Conservation (phyloP, 2,888 invertebrate species). For the Altica lythri region DNA sequence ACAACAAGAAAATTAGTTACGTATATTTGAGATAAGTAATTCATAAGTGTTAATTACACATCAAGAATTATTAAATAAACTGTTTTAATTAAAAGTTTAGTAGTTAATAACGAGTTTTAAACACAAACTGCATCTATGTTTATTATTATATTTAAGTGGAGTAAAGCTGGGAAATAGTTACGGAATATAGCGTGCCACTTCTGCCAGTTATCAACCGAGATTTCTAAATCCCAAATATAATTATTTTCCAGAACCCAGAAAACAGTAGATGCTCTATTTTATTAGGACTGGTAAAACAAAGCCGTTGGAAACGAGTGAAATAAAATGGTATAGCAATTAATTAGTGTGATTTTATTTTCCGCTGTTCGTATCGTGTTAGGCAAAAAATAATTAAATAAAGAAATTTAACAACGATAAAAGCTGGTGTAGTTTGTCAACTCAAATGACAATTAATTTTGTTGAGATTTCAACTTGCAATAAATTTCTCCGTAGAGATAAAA, state of each 20-base stretch:
- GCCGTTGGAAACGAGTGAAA: conserved; percentile 9
- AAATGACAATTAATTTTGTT: conserved; percentile 11
- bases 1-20: no score
- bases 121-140: no score
- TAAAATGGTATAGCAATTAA: conserved; percentile 13
- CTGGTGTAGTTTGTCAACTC: conserved; percentile 13
- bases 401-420: conserved; percentile 8
- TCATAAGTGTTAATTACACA: no score
- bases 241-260: conserved; percentile 9
- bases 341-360: conserved; percentile 15
- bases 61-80: no score
- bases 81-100: no score
- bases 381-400: conserved; percentile 15
- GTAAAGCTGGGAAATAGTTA: no score
- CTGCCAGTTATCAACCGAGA: conserved; percentile 1
- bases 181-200: no score
- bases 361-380: not conserved
- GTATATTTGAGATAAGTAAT: no score
- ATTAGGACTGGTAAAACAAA: conserved; percentile 7
- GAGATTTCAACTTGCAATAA: conserved; percentile 7
- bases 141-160: no score
- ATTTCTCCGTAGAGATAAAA: no score
- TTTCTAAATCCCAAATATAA: conserved; percentile 1
- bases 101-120: no score
- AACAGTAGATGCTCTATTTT: conserved; percentile 4